A percentile compares a stretch with the other conserved stretches of the same genome.
Conservation (phyloP, 2,797 vertebrate species). For the Sebastes iracundus region DNA sequence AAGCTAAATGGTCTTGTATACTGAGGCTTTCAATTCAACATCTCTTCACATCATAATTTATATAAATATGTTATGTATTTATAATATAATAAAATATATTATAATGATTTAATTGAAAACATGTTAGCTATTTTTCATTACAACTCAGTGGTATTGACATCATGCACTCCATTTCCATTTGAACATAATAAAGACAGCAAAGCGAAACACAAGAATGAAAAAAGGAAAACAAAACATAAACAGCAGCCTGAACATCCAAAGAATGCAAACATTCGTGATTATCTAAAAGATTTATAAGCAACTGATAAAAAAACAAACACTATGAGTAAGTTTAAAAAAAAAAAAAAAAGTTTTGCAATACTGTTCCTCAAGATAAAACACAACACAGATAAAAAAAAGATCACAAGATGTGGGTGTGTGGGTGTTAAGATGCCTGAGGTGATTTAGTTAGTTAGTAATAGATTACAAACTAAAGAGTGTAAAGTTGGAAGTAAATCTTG, state of each 20-base stretch:
- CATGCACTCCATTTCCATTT: not conserved
- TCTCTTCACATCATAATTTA: not conserved
- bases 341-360: not conserved
- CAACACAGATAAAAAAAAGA: not conserved
- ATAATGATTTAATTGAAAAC: not conserved
- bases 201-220: not conserved
- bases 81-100: not conserved
- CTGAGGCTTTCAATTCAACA: not conserved
- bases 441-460: not conserved
- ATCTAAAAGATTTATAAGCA: too few relatives aligned
- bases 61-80: not conserved
- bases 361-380: not conserved
- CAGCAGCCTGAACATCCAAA: not conserved
- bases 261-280: too few relatives aligned
- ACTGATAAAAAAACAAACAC: too few relatives aligned
- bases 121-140: not conserved
- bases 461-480: not conserved
- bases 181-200: not conserved
- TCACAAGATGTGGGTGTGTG: not conserved
- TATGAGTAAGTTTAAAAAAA: too few relatives aligned
- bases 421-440: not conserved
- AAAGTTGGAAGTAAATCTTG: not conserved
- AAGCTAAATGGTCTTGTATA: not conserved
- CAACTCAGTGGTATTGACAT: not conserved
- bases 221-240: not conserved